A percentile compares a stretch with the other conserved stretches of the same genome.
phyloP scores from a whole-genome alignment of 2,113 vertebrate species.

The Lepus timidus region DNA sequence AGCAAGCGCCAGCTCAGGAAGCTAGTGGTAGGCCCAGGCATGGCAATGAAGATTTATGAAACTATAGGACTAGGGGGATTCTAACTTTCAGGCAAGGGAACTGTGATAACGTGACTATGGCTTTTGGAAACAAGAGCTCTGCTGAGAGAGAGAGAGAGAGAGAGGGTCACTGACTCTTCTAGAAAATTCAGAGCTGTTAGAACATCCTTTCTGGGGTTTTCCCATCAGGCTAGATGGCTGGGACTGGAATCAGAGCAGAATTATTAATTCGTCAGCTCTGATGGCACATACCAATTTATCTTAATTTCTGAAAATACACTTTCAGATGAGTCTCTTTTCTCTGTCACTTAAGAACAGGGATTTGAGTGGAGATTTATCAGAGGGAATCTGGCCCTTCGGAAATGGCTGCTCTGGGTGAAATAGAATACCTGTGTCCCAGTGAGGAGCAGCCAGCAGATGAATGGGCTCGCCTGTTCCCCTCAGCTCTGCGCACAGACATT shows the following conservation, averaged over 20 bases:
- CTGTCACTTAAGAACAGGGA: slow-evolving; percentile 73
- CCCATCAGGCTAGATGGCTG: slow-evolving; percentile 79
- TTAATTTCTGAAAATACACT: slow-evolving; percentile 87
- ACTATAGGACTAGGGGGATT: neutral
- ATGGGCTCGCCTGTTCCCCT: slow-evolving; percentile 75
- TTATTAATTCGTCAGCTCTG: slow-evolving; percentile 85
- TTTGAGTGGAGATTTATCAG: slow-evolving; percentile 83
- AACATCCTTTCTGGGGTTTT: slow-evolving; percentile 55
- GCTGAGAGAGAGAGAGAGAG: neutral
- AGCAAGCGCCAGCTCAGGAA: neutral
- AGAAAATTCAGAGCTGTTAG: slow-evolving; percentile 77
- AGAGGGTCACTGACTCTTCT: slow-evolving; percentile 57
- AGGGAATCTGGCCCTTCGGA: slow-evolving; percentile 78
- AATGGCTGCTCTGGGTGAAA: slow-evolving; percentile 78
- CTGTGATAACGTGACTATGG: neutral
- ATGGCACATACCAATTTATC: slow-evolving; percentile 86
- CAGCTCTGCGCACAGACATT: slow-evolving; percentile 59
- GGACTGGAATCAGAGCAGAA: slow-evolving; percentile 81
- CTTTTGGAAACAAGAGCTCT: neutral
- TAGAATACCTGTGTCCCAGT: slow-evolving; percentile 71
- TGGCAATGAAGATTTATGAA: neutral
- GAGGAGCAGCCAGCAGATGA: slow-evolving; percentile 71
- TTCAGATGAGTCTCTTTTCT: slow-evolving; percentile 82
- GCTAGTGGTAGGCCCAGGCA: neutral
- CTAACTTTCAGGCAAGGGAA: too few species aligned